A percentile compares a stretch with the other conserved stretches of the same genome.
Conservation (phyloP, 2,888 invertebrate genomes). For the Pimpla rufipes region DNA sequence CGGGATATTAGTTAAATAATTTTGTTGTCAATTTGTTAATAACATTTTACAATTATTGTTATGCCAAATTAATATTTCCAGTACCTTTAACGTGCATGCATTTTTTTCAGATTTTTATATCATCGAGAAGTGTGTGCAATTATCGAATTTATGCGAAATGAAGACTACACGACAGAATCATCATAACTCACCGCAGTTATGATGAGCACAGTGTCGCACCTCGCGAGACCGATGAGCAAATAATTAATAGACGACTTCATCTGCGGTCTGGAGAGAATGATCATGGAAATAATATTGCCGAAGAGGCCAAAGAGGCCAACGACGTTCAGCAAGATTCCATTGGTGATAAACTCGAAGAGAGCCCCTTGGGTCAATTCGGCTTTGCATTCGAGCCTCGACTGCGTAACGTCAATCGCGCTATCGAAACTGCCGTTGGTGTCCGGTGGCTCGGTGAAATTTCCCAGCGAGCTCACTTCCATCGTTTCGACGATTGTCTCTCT, state of each 20-base stretch:
- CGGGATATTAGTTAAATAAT: no score
- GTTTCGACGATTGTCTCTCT: constrained; percentile 49
- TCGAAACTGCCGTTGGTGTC: constrained; percentile 47
- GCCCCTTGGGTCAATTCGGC: constrained; percentile 84
- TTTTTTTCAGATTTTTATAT: no score
- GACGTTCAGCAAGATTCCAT: constrained; percentile 92
- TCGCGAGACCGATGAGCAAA: constrained; percentile 96
- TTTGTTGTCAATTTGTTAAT: no score
- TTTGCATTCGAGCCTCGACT: constrained; percentile 68
- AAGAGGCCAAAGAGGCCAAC: constrained; percentile 94
- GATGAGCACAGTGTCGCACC: constrained; percentile 96
- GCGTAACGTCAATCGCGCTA: constrained; percentile 22
- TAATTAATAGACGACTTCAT: constrained; percentile 99
- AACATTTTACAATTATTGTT: no score
- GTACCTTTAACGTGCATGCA: no score
- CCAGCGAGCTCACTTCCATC: constrained; percentile 69
- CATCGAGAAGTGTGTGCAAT: no score
- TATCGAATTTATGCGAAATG: no score
- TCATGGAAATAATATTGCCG: constrained; percentile 96
- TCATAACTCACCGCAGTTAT: constrained; percentile 86
- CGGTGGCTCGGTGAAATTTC: constrained; percentile 67
- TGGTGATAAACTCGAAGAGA: constrained; percentile 92
- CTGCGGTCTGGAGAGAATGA: constrained; percentile 95
- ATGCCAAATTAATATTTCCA: no score
- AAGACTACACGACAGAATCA: no score